Base-by-base conservation (phyloP, 2,888 invertebrate genomes). In the Nomada ferruginata region DNA sequence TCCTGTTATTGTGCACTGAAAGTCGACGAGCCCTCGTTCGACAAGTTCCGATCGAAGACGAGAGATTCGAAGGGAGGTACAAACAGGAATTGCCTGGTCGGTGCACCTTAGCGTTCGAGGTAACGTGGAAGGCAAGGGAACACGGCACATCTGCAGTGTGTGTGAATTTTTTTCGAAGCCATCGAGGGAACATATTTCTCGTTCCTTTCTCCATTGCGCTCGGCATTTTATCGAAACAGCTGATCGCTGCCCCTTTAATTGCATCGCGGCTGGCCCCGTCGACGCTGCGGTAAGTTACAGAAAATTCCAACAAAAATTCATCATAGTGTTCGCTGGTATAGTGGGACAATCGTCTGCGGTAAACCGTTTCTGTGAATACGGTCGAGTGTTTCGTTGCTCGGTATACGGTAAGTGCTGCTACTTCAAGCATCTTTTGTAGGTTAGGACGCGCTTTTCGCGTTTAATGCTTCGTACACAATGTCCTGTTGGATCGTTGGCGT, bases 201-300 rank as follows among this genome's bases (percentile, higher is more conserved):
- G 69, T 73, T 47, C 44, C 66, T 60, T 29, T 53, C 65, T 29
- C 36, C 42, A 50, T 57, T 42, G 15, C 66, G 61, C 66, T 66
- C 61, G 47, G 23, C 73, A 69, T 85, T 86, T 86, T 72, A 29
- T 65, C 82, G 82, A 82, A 89, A 89, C 88, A 89, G 89, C 89
- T 89, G 89, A 89, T 89, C 82, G 83, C 66, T 50, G 85, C 86
- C 89, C 85, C 83, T 89, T 87, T 85, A 86, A 87, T 87, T 79
- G 79, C 81, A 75, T 36, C 80, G 68, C 60, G 69, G 65, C 63
- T 80, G 71, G 74, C n/a, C 66, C 61, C 64, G 59, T 76, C 50
- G 74, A 76, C 69, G 66, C 57, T 73, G 61, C 72, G 79, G 83
- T 77, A 72, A 87, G 86, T 85, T 61, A 20, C 52, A 50, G 7